A percentile compares a stretch with the other conserved stretches of the same genome.
phyloP scores from a whole-genome alignment of 2,888 invertebrate genomes.

The Acleris holmiana region DNA sequence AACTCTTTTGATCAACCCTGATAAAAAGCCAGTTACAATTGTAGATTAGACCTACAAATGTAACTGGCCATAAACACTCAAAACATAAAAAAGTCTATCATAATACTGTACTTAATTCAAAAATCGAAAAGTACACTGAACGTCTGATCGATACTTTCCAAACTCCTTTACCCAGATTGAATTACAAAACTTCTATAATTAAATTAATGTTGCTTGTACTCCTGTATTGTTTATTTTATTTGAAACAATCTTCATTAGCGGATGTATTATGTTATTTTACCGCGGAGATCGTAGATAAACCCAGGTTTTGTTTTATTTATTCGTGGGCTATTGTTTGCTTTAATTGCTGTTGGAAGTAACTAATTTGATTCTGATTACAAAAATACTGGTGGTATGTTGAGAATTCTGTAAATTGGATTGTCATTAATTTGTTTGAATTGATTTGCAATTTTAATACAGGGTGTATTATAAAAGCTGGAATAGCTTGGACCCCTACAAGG shows the following conservation, averaged over 20 bases:
- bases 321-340: neutral
- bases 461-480: too few relatives aligned
- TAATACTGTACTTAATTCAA: neutral
- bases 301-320: neutral
- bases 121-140: slow-evolving; percentile 13
- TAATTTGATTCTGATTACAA: neutral
- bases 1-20: too few relatives aligned
- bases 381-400: neutral
- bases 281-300: neutral
- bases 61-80: slow-evolving; percentile 13
- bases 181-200: slow-evolving; percentile 27
- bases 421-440: too few relatives aligned
- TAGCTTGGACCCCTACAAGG: too few relatives aligned
- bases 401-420: too few relatives aligned
- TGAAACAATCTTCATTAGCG: slow-evolving; percentile 27
- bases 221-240: slow-evolving; percentile 26
- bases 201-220: slow-evolving; percentile 27
- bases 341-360: neutral
- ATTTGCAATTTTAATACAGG: too few relatives aligned
- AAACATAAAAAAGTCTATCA: neutral
- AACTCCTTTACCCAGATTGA: slow-evolving; percentile 3
- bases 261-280: slow-evolving; percentile 13
- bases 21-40: too few relatives aligned
- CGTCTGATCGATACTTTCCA: slow-evolving; percentile 5
- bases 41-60: too few relatives aligned